Percentiles rank a stretch among this genome's conserved stretches.
phyloP scores from a whole-genome alignment of 2,797 vertebrate species.

The Huso huso region DNA sequence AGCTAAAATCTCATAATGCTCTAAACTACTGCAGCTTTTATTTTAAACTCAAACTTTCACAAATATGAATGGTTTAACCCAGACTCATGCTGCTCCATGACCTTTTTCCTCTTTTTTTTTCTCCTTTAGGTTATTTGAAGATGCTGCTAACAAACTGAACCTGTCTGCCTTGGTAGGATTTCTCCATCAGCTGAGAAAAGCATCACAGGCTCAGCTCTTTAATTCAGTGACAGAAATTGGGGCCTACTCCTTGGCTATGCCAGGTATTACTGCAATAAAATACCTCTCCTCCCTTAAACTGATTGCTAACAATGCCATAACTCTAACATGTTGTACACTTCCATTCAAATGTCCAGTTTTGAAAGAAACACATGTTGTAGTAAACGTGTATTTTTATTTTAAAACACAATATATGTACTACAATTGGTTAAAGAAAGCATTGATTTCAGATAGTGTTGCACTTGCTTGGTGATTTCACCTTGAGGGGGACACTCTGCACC shows the following conservation, averaged over 20 bases:
- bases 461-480: background rate
- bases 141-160: constrained; percentile 84
- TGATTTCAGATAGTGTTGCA: no score
- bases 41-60: background rate
- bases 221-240: constrained; percentile 81
- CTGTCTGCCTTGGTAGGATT: constrained; percentile 78
- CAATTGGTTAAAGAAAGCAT: no score
- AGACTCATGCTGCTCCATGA: background rate
- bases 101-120: background rate
- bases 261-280: constrained; percentile 54
- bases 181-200: constrained; percentile 87
- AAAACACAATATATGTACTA: no score
- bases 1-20: background rate
- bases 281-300: no score
- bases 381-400: no score
- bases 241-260: constrained; percentile 88
- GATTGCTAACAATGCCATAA: no score
- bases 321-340: background rate
- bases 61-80: background rate
- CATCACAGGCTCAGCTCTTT: constrained; percentile 89
- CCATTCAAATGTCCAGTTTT: no score
- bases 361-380: no score
- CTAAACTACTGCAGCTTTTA: background rate
- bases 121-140: constrained; percentile 79
- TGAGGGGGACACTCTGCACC: no score